phyloP scores from a whole-genome alignment of 2,113 vertebrate genomes.

The Halcyon malimbica region DNA sequence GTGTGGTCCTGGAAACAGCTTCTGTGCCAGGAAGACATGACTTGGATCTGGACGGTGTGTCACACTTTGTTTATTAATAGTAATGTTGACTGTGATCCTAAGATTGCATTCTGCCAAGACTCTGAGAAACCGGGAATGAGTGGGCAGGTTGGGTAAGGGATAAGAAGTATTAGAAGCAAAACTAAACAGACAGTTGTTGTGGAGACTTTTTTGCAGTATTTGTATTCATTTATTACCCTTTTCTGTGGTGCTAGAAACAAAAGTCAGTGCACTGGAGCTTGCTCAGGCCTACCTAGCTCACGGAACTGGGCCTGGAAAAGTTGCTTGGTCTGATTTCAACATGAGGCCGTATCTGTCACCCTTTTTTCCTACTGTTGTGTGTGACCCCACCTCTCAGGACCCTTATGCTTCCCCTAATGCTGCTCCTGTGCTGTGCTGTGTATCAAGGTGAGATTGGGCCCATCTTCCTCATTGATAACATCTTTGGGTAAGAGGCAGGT shows the following conservation, averaged over 20 bases:
- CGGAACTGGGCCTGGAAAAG: rapidly evolving
- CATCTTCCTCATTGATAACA: not conserved
- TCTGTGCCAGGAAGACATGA: not conserved
- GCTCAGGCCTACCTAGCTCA: not conserved
- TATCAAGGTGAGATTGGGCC: not conserved
- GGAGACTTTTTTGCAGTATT: not conserved
- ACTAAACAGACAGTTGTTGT: not conserved
- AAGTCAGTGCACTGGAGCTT: not conserved
- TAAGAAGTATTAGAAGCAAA: not conserved
- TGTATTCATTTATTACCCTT: not conserved
- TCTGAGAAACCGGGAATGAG: not conserved
- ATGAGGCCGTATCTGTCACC: not conserved
- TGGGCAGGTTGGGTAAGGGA: not conserved
- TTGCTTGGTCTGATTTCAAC: not conserved
- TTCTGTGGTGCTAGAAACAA: not conserved
- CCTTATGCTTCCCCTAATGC: not conserved
- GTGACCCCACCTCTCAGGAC: not conserved
- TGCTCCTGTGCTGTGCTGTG: not conserved
- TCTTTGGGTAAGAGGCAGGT: not conserved
- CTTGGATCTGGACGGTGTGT: not conserved
- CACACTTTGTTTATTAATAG: not conserved
- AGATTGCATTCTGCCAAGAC: not conserved
- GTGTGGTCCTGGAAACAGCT: not conserved
- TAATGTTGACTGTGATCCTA: not conserved
- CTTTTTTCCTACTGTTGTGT: not conserved